Evolutionary conservation across 2,888 invertebrate species (phyloP), one percentile per base, ranked within the genome.

Genomic region (Eristalis tenax): DNA sequence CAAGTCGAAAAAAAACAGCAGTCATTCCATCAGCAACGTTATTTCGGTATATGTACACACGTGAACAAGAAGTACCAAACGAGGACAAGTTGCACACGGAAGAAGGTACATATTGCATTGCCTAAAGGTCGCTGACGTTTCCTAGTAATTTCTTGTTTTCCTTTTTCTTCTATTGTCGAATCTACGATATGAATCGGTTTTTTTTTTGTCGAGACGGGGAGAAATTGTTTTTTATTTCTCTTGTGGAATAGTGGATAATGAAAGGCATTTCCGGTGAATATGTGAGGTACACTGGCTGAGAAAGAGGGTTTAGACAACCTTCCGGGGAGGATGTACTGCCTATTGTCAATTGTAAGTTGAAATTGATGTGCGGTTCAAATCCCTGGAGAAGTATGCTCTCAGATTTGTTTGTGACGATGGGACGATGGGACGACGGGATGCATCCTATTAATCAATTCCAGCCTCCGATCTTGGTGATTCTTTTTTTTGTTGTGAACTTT

Each of bases 81-180:
- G 38, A 70, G 70, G 68, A 59, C 76, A 76, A 76, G 76, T 76
- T 76, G 71, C 40, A 40, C 40, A 80, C 38, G 56, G 61, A 66
- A 28, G 66, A 56, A 76, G 71, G 68, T 57, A 77, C 73, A 68
- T 76, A 79, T 75, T 38, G 70, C 59, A 79, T 78, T 74, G 74
- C 40, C 59, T 59, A 22, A 69, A 81, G 77, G 76, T 82, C 82
- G 82, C 77, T 77, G 77, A 85, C 77, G 77, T 85, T 85, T 85
- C 82, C 77, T 77, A 73, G 76, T 73, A 81, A 59, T 50, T 50
- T 50, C 18, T 77, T 64, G 15, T 70, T 10, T 69, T 75, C 57
- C 56, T 23, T 43, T 59, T 59, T 57, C 28, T 68, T 35, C 66
- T 56, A n/a, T 50, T 15, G 38, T 38, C 32, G 13, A 38, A 38